Evolutionary conservation across 2,797 vertebrate genomes (phyloP).

Genomic region (Tarsius wallacei): DNA sequence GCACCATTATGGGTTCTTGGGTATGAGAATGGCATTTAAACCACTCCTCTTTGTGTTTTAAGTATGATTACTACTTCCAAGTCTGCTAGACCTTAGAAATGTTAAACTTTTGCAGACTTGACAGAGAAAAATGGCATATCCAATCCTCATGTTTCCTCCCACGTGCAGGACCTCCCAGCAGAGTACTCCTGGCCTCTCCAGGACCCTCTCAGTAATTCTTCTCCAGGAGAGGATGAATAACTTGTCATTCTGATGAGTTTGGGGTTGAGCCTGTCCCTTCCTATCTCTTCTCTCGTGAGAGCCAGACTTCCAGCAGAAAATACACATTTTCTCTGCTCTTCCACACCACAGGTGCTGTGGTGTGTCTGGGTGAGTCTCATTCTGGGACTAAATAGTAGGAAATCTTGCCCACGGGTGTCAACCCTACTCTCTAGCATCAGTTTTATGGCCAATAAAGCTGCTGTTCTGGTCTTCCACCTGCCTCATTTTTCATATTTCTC

Average conservation of each 20-base stretch:
- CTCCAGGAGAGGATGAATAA: not conserved
- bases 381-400: not conserved
- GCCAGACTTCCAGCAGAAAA: slow-evolving; percentile 6
- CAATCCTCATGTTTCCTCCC: not conserved
- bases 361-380: not conserved
- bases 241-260: not conserved
- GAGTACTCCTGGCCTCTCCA: not conserved
- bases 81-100: not conserved
- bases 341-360: not conserved
- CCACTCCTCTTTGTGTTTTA: not conserved
- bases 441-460: not conserved
- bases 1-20: not conserved
- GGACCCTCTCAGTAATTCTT: not conserved
- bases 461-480: not conserved
- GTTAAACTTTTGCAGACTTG: not conserved
- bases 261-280: not conserved
- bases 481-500: not conserved
- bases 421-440: not conserved
- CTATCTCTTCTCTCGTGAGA: not conserved
- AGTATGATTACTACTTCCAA: not conserved
- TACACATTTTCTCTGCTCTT: not conserved
- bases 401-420: not conserved
- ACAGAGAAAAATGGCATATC: not conserved
- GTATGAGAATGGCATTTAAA: not conserved
- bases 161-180: not conserved